These are phyloP conservation scores for Melipona beecheii DNA, from an alignment of 2,888 invertebrate species.

Conservation along the genomic window DNA sequence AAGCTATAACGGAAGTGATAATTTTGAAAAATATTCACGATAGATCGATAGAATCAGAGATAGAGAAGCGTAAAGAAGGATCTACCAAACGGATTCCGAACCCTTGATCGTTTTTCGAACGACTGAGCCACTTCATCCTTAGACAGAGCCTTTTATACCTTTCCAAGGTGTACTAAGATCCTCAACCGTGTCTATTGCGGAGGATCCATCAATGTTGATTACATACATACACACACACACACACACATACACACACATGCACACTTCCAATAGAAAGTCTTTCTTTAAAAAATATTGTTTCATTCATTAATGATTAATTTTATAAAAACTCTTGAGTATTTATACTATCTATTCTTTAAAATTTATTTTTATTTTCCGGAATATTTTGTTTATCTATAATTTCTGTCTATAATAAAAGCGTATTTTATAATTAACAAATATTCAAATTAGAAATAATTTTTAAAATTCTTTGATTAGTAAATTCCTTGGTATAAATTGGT, in stretches of 20 bases:
- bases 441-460: background rate
- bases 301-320: background rate
- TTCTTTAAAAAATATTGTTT: background rate
- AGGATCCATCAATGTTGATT: background rate
- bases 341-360: background rate
- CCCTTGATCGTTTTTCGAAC: conserved; percentile 57
- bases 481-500: no score
- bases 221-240: no score
- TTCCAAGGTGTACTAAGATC: conserved; percentile 32
- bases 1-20: background rate
- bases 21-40: background rate
- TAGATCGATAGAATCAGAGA: background rate
- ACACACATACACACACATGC: no score
- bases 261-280: background rate
- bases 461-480: no score
- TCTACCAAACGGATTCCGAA: conserved; percentile 45
- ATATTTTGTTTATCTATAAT: background rate
- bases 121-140: conserved; percentile 56
- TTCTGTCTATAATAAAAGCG: background rate
- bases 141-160: conserved; percentile 56
- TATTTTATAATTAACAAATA: background rate
- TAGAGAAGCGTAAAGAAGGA: background rate
- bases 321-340: background rate
- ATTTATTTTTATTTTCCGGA: background rate
- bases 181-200: conserved; percentile 5